Base-by-base conservation (phyloP, 1,140 invertebrate genomes). In the Drosophila quadrilineata region DNA sequence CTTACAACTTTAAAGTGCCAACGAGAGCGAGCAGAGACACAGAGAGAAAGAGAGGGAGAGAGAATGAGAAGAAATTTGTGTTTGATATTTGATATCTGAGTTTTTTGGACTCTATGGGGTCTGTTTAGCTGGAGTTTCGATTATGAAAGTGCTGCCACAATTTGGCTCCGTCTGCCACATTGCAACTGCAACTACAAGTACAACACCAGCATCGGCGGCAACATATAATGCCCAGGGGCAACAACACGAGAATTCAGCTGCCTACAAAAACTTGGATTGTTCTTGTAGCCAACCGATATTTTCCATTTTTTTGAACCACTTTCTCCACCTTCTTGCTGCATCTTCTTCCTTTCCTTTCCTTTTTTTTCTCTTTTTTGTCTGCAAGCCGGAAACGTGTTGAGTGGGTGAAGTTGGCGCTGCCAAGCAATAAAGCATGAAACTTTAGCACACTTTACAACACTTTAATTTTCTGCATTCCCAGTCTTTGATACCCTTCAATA, bases 361-460 rank as follows among this genome's bases (percentile, higher is more conserved):
- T 14, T 2, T 4, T 5, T 6, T 22, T 3, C 3, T 10, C 9
- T n/a, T n/a, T 10, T 12, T 0, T 1, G 8, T 29, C 5, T 10
- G 10, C 40, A 12, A 10, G 10, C 22, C 17, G 9, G 6, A 49
- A 24, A 21, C 10, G n/a, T 10, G 28, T 2, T 21, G 43, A 35
- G 19, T 26, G 26, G 33, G 24, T 22, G 19, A n/a, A n/a, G 6
- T 29, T 4, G 17, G 9, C 71, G 67, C 58, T 56, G 77, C 58
- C 52, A 69, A 74, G 65, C 79, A 85, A 85, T 84, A 79, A 84
- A 85, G 79, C 77, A 85, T 84, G 74, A 74, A 84, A 77, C 77
- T 85, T 84, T 77, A 82, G 77, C 79, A 59, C 77, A 85, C 79
- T 84, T n/a, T 82, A 79, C 77, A 82, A 82, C 77, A 84, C 72